Evolutionary conservation across 2,888 invertebrate species (phyloP).

Genomic region (Bombylius discolor): DNA sequence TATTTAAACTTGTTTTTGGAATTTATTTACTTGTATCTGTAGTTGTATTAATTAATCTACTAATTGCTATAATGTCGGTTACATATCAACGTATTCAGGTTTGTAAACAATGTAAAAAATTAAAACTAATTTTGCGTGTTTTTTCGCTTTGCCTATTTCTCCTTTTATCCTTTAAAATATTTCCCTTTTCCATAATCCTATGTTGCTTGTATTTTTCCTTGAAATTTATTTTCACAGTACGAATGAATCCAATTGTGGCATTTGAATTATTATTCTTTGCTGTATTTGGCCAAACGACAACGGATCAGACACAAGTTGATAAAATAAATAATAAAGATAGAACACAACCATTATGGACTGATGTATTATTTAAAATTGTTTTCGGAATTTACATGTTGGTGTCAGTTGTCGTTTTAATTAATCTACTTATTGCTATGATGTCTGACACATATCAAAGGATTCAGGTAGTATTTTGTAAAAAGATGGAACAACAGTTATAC

Average conservation of each 20-base stretch:
- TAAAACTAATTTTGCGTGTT: background rate
- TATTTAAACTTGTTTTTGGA: conserved; percentile 87
- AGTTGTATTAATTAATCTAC: conserved; percentile 94
- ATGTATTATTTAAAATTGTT: conserved; percentile 73
- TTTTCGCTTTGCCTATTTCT: background rate
- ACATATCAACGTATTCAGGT: conserved; percentile 99
- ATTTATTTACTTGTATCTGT: conserved; percentile 96
- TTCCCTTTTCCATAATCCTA: too few species aligned
- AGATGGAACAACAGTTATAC: too few species aligned
- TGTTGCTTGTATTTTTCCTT: conserved; percentile 3
- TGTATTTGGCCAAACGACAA: conserved; percentile 87
- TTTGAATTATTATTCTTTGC: conserved; percentile 98
- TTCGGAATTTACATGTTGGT: conserved; percentile 97
- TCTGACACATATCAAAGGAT: conserved; percentile 99
- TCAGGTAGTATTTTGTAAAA: conserved; percentile 55
- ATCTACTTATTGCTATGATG: conserved; percentile 99
- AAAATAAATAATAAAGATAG: conserved; percentile 39
- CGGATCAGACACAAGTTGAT: conserved; percentile 62
- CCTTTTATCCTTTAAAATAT: background rate
- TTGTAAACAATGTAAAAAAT: conserved; percentile 36
- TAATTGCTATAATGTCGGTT: conserved; percentile 99
- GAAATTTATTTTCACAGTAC: conserved; percentile 49
- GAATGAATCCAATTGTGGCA: conserved; percentile 80
- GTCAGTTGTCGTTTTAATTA: conserved; percentile 96
- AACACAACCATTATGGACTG: conserved; percentile 69